These are phyloP conservation scores for Drosophila villosipedis DNA, from an alignment of 2,888 invertebrate species.

Conservation along the genomic window DNA sequence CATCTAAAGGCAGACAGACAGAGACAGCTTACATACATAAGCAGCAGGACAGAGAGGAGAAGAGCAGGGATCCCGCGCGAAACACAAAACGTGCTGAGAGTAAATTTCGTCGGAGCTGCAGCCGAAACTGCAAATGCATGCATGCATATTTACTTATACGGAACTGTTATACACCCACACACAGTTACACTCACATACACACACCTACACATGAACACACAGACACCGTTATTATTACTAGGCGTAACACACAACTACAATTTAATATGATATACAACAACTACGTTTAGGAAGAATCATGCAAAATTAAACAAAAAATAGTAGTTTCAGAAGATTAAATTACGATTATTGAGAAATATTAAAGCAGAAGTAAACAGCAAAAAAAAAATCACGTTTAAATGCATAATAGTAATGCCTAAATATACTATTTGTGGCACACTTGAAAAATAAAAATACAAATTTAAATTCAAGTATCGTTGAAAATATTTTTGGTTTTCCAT, in stretches of 20 bases:
- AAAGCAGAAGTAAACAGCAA: constrained; percentile 9
- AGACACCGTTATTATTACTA: constrained; percentile 57
- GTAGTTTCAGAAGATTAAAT: constrained; percentile 31
- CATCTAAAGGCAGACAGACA: constrained; percentile 14
- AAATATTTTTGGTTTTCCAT: constrained; percentile 15
- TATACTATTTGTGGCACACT: constrained; percentile 9
- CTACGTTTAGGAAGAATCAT: constrained; percentile 38
- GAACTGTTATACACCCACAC: constrained; percentile 61
- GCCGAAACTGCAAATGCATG: constrained; percentile 29
- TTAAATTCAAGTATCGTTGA: constrained; percentile 27
- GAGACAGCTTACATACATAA: constrained; percentile 6
- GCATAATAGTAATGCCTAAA: constrained; percentile 10
- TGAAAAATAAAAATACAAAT: constrained; percentile 1
- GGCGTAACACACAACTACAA: constrained; percentile 53
- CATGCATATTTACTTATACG: constrained; percentile 62
- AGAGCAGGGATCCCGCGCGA: constrained; percentile 2
- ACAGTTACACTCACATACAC: constrained; percentile 14
- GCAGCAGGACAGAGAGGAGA: constrained; percentile 5
- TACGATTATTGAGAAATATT: constrained; percentile 41
- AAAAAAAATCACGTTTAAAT: constrained; percentile 1
- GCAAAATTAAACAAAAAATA: constrained; percentile 18
- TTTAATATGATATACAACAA: constrained; percentile 49
- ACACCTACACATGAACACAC: constrained; percentile 23
- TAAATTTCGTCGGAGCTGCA: constrained; percentile 29
- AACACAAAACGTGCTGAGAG: constrained; percentile 22